phyloP scores from a whole-genome alignment of 2,888 invertebrate species.

The Suillia variegata region DNA sequence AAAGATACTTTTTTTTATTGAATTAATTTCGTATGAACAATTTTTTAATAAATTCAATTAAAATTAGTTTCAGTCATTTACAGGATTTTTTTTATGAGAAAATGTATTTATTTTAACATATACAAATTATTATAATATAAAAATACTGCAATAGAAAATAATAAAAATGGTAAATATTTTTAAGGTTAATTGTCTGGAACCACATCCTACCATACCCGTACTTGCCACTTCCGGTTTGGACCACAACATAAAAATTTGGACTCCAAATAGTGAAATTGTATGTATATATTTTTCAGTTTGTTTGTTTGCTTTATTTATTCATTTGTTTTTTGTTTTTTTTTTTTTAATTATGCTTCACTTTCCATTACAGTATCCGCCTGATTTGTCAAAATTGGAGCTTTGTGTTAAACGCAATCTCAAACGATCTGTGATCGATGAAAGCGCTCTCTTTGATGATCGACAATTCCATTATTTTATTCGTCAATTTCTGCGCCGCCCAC shows the following conservation, averaged over 20 bases:
- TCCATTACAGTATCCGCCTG: constrained; percentile 46
- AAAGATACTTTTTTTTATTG: background rate
- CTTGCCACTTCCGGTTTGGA: constrained; percentile 89
- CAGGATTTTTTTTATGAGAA: background rate
- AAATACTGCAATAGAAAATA: too few species aligned
- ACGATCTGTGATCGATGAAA: constrained; percentile 33
- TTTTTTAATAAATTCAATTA: constrained; percentile 13
- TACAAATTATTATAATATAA: too few species aligned
- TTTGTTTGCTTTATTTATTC: too few species aligned
- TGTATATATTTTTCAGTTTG: constrained; percentile 4
- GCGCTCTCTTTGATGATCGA: constrained; percentile 42
- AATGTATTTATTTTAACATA: background rate
- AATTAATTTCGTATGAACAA: background rate
- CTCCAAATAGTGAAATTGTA: constrained; percentile 64
- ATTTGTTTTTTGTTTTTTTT: too few species aligned
- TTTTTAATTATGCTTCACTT: too few species aligned
- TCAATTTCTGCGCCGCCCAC: constrained; percentile 42
- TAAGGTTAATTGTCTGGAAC: constrained; percentile 79
- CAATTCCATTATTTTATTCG: constrained; percentile 55
- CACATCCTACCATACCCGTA: constrained; percentile 85
- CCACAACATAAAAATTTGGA: constrained; percentile 91
- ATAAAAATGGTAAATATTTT: constrained; percentile 17
- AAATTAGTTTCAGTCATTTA: constrained; percentile 12
- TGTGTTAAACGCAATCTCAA: constrained; percentile 51
- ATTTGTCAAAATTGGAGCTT: constrained; percentile 42